Conservation (phyloP, 2,113 vertebrate species). For the Falcunculus frontatus region DNA sequence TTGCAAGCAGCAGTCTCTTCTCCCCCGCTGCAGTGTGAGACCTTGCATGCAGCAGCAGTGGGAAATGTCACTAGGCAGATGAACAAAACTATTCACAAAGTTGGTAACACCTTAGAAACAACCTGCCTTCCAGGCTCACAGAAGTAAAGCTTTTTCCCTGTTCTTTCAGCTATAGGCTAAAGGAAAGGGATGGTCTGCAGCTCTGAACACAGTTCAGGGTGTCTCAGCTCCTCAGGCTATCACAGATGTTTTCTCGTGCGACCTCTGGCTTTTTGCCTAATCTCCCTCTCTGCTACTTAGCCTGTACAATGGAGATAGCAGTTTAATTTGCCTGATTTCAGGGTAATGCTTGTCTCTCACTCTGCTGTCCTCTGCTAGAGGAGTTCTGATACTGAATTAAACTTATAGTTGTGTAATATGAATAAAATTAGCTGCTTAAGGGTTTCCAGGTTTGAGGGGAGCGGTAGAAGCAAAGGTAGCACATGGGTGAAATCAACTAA, state of each 20-base stretch:
- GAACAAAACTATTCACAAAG: background rate
- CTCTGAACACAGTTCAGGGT: background rate
- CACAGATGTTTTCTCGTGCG: background rate
- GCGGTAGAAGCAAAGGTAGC: background rate
- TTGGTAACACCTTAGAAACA: background rate
- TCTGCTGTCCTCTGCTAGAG: background rate
- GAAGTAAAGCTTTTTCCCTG: background rate
- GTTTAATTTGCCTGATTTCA: background rate
- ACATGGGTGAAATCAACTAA: background rate
- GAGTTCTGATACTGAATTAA: background rate
- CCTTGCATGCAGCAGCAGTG: background rate
- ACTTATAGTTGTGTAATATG: background rate
- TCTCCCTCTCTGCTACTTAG: background rate
- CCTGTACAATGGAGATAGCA: slow-evolving; percentile 1
- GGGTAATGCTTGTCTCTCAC: background rate
- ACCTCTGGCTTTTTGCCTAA: slow-evolving; percentile 15
- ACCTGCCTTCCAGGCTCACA: background rate
- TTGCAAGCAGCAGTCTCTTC: background rate
- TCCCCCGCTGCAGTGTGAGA: background rate
- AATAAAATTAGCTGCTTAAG: background rate
- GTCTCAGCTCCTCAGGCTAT: rapidly evolving
- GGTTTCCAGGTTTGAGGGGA: background rate
- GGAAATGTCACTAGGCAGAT: background rate
- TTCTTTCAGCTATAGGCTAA: background rate
- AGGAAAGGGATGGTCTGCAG: background rate